phyloP scores from a whole-genome alignment of 2,797 vertebrate genomes.

The Buphagus erythrorhynchus region DNA sequence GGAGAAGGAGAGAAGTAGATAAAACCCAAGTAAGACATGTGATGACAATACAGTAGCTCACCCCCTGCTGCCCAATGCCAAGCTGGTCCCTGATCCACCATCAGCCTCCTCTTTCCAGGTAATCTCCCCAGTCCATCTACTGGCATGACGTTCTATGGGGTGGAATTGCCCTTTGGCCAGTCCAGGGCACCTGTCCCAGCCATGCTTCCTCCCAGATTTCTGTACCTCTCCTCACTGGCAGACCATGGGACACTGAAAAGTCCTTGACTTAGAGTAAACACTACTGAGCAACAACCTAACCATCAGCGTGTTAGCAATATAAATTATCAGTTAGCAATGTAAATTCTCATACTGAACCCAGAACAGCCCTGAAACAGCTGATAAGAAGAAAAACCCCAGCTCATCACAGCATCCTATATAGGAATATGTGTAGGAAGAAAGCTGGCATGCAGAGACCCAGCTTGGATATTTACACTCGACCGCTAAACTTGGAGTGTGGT shows the following conservation, averaged over 20 bases:
- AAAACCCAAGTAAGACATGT: background rate
- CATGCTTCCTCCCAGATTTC: background rate
- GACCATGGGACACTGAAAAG: background rate
- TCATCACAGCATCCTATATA: background rate
- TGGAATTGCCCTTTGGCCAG: background rate
- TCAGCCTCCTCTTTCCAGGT: background rate
- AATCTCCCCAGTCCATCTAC: background rate
- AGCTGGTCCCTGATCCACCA: background rate
- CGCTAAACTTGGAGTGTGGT: background rate
- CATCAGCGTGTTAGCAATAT: background rate
- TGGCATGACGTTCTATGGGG: rapidly evolving
- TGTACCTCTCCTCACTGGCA: background rate
- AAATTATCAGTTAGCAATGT: background rate
- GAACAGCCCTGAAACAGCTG: background rate
- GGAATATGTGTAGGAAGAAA: background rate
- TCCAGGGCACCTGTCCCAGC: background rate
- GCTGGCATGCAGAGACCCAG: background rate
- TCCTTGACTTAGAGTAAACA: background rate
- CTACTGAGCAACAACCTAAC: background rate
- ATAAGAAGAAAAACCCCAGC: background rate
- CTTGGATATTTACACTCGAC: background rate
- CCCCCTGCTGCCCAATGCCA: background rate
- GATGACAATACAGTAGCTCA: background rate
- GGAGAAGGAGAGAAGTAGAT: background rate
- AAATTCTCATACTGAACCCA: background rate